Evolutionary conservation across 2,888 invertebrate species (phyloP), one percentile per base, ranked within the genome.

Genomic region (Nycteola revayana): DNA sequence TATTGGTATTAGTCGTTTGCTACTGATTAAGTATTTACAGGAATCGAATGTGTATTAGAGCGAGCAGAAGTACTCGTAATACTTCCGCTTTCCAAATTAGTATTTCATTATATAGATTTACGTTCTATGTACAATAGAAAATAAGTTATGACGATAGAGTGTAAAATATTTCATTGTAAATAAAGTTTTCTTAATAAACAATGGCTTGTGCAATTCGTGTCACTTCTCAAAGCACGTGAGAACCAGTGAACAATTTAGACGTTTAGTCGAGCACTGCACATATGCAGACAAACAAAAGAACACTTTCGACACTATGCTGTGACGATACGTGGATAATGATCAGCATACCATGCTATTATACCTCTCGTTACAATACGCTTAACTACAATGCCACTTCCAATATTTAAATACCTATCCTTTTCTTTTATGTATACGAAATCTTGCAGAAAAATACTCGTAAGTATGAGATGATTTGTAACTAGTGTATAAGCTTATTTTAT

Each of bases 91-190:
- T 46, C 50, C 49, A 55, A 54, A 61, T 60, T 55, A 57, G 52
- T 66, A 45, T 66, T 62, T 58, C 47, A 59, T 50, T 46, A 56
- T 52, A 51, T 61, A 58, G 50, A 57, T 53, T 47, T 62, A 66
- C 55, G 49, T 62, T 59, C 48, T 70, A 60, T 65, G 60, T 75
- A 70, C 71, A 73, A 69, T 79, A 77, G 73, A 59, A 48, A 53
- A 56, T 79, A 78, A 80, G 79, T 75, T 81, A 75, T 67, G 70
- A 74, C 48, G 56, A 68, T 75, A 80, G 75, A 74, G 71, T 86
- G 82, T 87, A 84, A 82, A 83, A 82, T 86, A 85, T 71, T 75
- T 69, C 79, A 80, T 73, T 88, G 88, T 88, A 88, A 88, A 88
- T 88, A 87, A 86, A 87, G 71, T 75, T 78, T 78, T 75, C 63